phyloP scores from a whole-genome alignment of 2,888 invertebrate genomes.

The Cacoxenus indagator region DNA sequence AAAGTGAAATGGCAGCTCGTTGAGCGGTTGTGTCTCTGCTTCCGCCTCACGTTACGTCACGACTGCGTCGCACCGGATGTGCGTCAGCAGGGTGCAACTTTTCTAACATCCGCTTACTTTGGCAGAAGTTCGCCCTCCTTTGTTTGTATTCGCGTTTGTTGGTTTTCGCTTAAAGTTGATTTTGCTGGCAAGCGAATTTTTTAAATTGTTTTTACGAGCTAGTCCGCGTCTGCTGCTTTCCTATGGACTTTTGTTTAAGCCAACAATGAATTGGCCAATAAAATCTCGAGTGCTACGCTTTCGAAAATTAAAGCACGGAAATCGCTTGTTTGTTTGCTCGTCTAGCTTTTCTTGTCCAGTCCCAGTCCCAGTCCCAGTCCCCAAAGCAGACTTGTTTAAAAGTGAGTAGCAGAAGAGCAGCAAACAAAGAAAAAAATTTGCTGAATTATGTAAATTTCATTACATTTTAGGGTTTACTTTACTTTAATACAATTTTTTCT shows the following conservation, averaged over 20 bases:
- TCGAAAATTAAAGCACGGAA: slow-evolving; percentile 61
- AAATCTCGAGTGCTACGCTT: slow-evolving; percentile 61
- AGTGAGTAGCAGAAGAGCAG: no score
- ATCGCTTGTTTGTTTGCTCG: slow-evolving; percentile 55
- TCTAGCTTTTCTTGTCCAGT: neutral
- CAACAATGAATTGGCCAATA: slow-evolving; percentile 63
- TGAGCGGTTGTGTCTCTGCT: neutral
- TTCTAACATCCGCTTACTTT: slow-evolving; percentile 12
- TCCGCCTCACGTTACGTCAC: neutral
- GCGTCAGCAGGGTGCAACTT: slow-evolving; percentile 9
- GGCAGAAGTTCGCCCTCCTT: neutral
- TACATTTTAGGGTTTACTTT: slow-evolving; percentile 30
- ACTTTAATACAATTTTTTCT: slow-evolving; percentile 32
- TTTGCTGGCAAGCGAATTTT: neutral
- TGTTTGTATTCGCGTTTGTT: neutral
- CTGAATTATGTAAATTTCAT: slow-evolving; percentile 63
- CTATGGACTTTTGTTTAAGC: slow-evolving; percentile 35
- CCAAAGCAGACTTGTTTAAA: neutral
- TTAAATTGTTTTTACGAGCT: slow-evolving; percentile 3
- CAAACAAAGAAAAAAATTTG: slow-evolving; percentile 31
- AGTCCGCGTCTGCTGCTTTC: neutral
- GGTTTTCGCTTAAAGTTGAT: neutral
- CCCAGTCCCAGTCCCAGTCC: neutral
- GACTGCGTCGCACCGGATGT: neutral
- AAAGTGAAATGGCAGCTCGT: slow-evolving; percentile 30